These are phyloP conservation scores for Mylabris sibirica DNA, from an alignment of 2,888 invertebrate species.

Conservation along the genomic window DNA sequence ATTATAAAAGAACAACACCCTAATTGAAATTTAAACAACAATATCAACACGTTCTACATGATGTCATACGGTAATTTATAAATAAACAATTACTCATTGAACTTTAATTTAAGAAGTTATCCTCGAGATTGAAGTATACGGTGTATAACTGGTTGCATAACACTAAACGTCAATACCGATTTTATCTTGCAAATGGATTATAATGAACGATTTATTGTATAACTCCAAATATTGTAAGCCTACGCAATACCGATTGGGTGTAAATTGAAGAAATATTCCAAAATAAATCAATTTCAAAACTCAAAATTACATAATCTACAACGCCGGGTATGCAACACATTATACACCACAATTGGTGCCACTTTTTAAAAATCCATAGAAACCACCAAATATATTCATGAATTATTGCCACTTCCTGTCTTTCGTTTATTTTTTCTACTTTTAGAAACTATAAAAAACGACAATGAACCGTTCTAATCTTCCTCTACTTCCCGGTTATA, in stretches of 20 bases:
- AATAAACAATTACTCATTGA: constrained; percentile 13
- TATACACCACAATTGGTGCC: background rate
- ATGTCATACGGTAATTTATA: constrained; percentile 24
- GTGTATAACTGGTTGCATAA: constrained; percentile 23
- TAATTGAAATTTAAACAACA: background rate
- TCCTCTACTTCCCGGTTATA: constrained; percentile 78
- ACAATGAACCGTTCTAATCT: constrained; percentile 68
- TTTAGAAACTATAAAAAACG: constrained; percentile 44
- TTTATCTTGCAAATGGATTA: too few species aligned
- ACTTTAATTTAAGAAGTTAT: background rate
- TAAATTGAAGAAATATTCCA: too few species aligned
- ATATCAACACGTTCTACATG: constrained; percentile 22
- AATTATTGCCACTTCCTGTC: background rate
- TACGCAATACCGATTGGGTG: too few species aligned
- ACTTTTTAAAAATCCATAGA: background rate
- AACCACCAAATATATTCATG: background rate
- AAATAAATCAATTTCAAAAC: too few species aligned
- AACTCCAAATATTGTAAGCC: too few species aligned
- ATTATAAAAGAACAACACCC: background rate
- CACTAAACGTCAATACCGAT: background rate
- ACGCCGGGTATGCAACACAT: background rate
- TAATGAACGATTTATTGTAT: too few species aligned
- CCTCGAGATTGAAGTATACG: background rate
- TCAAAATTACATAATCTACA: background rate
- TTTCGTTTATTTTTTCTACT: background rate